Percentiles rank a stretch among this genome's conserved stretches.
phyloP scores from a whole-genome alignment of 2,113 vertebrate genomes.

The Oreocharis arfaki region DNA sequence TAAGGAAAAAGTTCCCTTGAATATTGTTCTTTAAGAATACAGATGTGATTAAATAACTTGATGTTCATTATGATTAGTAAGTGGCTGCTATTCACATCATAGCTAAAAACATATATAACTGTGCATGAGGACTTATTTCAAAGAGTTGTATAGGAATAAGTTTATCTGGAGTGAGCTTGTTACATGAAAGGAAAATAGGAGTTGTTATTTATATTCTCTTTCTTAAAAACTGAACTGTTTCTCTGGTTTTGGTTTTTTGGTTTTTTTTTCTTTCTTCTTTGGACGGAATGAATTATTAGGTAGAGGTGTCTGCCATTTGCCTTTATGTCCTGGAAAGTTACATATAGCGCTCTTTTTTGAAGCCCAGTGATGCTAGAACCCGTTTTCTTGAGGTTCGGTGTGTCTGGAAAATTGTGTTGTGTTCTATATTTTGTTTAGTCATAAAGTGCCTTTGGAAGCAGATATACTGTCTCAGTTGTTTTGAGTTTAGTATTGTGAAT shows the following conservation, averaged over 20 bases:
- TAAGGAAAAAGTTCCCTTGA: background rate
- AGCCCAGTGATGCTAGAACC: background rate
- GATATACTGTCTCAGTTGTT: background rate
- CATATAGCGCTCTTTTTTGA: background rate
- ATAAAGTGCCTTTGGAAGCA: background rate
- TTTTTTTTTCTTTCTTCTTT: background rate
- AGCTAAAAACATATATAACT: background rate
- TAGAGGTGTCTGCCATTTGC: background rate
- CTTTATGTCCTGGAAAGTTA: background rate
- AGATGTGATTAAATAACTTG: background rate
- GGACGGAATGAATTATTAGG: background rate
- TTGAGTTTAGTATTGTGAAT: background rate
- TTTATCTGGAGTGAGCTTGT: background rate
- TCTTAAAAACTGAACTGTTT: background rate
- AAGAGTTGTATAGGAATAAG: background rate
- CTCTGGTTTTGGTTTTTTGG: accelerated
- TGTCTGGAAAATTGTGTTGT: background rate
- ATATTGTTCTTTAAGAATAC: background rate
- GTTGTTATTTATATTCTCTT: background rate
- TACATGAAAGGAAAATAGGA: background rate
- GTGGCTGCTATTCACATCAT: background rate
- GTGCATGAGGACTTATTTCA: background rate
- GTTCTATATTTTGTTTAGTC: background rate
- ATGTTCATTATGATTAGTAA: background rate
- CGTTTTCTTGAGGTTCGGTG: background rate